phyloP scores from a whole-genome alignment of 2,888 invertebrate species.

The Physocephala rufipes region DNA sequence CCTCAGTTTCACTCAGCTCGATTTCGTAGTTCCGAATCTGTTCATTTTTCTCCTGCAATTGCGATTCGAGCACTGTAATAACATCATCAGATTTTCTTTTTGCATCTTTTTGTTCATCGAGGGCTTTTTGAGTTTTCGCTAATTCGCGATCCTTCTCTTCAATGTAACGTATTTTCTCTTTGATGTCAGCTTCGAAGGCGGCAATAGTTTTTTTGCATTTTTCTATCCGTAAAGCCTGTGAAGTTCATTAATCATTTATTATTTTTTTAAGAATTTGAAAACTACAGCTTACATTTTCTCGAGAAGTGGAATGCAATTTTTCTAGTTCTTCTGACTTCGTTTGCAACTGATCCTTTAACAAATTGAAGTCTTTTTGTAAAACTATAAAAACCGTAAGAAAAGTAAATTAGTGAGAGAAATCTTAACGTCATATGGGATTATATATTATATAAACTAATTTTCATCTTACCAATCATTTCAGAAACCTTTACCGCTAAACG shows the following conservation, averaged over 20 bases:
- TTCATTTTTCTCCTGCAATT: slow-evolving; percentile 62
- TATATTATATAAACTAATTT: not conserved
- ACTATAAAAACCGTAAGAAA: slow-evolving; percentile 35
- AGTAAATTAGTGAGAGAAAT: not conserved
- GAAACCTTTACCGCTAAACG: slow-evolving; percentile 57
- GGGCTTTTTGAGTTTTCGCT: slow-evolving; percentile 56
- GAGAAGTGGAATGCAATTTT: slow-evolving; percentile 53
- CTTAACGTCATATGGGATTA: not conserved
- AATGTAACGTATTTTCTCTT: slow-evolving; percentile 57
- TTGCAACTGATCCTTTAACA: slow-evolving; percentile 50
- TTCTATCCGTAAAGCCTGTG: slow-evolving; percentile 56
- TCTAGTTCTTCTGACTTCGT: slow-evolving; percentile 55
- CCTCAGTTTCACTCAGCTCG: slow-evolving; percentile 63
- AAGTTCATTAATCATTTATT: not conserved
- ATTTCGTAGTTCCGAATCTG: slow-evolving; percentile 59
- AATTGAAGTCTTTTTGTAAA: slow-evolving; percentile 57
- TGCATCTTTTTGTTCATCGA: slow-evolving; percentile 61
- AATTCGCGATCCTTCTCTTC: slow-evolving; percentile 61
- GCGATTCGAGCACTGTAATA: slow-evolving; percentile 59
- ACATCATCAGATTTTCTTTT: slow-evolving; percentile 62
- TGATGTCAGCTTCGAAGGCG: slow-evolving; percentile 59
- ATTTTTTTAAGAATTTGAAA: not conserved
- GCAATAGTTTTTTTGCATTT: slow-evolving; percentile 61
- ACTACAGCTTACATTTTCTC: slow-evolving; percentile 56
- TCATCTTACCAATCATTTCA: slow-evolving; percentile 54